Evolutionary conservation across 1,140 invertebrate species (phyloP), one percentile per base, ranked within the genome.

Genomic region (Pentalonia nigronervosa): DNA sequence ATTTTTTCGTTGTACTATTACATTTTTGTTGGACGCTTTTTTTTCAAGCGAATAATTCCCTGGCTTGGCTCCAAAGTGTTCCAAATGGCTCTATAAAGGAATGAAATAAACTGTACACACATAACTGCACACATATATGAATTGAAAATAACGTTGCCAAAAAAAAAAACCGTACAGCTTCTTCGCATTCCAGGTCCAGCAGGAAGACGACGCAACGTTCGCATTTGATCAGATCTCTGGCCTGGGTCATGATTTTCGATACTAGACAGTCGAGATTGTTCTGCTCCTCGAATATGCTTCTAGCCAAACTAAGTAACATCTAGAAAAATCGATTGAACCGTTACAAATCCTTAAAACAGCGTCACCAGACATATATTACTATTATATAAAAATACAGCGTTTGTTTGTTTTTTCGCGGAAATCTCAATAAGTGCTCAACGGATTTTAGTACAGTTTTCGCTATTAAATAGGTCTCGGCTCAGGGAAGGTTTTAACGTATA

Each of bases 161-260:
- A 90, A 90, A 91, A 94, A 41, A 81, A 84, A 90, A n/a, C 92
- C 94, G 94, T 95, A 98, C 98, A 95, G 97, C 97, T 96, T 98
- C 98, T 94, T 97, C 97, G 94, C 97, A 97, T 94, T 98, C 97
- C 60, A 97, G 96, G 95, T 98, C 98, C 60, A 98, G 96, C 50
- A 98, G 96, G 95, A 98, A 99, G 1, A 99, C 98, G 3, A 98
- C 97, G 95, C 98, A 99, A 90, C 98, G 96, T 95, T 99, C 98
- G 95, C 98, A 99, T 95, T 99, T 98, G 48, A 99, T 96, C 91
- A 99, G 95, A 94, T 98, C 98, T 94, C 98, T 96, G 0, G 98
- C 98, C 95, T 99, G 98, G 17, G 97, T 98, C 98, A 99, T 99
- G 94, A 99, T 99, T 96, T 99, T 99, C 88, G 98, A 98, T 45